A percentile compares a stretch with the other conserved stretches of the same genome.
Conservation (phyloP, 2,113 vertebrate species). For the Lagopus muta region DNA sequence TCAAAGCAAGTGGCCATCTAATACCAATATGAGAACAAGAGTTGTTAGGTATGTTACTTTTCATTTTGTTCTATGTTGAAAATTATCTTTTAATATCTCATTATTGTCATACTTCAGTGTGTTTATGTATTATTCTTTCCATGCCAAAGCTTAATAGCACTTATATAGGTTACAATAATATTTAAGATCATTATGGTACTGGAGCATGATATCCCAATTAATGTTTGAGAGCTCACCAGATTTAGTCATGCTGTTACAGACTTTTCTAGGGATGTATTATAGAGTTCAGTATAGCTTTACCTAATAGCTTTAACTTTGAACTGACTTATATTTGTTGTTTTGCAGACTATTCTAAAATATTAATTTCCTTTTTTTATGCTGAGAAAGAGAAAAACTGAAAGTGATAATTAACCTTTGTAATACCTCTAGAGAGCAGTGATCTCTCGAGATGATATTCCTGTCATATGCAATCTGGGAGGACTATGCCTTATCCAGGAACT, state of each 20-base stretch:
- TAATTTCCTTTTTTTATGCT: background rate
- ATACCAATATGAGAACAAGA: conserved; percentile 96
- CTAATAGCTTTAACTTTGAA: conserved; percentile 9
- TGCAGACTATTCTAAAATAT: background rate
- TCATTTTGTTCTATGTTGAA: conserved; percentile 2
- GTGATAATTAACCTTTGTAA: background rate
- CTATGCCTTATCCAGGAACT: background rate
- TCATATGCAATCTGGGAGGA: background rate
- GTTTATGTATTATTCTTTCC: background rate
- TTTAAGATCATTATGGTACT: background rate
- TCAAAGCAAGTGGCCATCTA: conserved; percentile 93
- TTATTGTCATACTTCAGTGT: background rate
- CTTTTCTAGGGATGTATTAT: background rate
- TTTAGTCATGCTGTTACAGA: background rate
- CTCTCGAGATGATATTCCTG: conserved; percentile 19
- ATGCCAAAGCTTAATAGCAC: background rate
- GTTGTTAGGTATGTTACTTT: conserved; percentile 91
- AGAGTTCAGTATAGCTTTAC: background rate
- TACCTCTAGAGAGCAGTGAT: background rate
- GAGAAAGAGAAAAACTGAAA: conserved; percentile 5
- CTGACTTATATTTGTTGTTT: background rate
- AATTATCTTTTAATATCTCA: background rate
- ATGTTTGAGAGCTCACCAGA: background rate
- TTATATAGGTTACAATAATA: background rate
- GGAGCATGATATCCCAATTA: background rate